Evolutionary conservation across 2,888 invertebrate species (phyloP).

Genomic region (Apeira syringaria): DNA sequence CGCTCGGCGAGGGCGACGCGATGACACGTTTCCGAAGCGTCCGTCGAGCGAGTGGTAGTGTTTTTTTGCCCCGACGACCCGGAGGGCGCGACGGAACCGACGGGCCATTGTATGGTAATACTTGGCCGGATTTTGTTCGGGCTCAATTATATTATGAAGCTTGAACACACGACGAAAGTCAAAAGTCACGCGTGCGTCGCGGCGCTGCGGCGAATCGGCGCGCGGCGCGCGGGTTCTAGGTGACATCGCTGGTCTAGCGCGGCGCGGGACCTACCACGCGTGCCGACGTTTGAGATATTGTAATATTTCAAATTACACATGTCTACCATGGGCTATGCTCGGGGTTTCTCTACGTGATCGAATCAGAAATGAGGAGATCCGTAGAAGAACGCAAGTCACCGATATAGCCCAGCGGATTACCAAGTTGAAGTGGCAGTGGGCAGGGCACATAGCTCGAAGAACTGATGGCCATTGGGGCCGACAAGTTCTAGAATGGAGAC

Average conservation of each 20-base stretch:
- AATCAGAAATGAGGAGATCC: no score
- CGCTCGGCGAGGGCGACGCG: conserved; percentile 9
- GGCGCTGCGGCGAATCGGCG: conserved; percentile 53
- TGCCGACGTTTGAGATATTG: no score
- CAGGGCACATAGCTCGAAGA: no score
- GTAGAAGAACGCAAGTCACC: no score
- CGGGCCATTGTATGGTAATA: conserved; percentile 81
- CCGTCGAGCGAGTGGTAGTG: conserved; percentile 63
- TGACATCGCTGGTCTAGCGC: conserved; percentile 8
- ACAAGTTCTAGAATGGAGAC: no score
- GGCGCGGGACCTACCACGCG: no score
- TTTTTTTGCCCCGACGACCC: conserved; percentile 81
- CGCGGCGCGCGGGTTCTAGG: conserved; percentile 39
- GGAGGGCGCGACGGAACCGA: conserved; percentile 78
- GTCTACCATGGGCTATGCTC: no score
- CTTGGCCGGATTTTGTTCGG: conserved; percentile 79
- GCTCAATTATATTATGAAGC: conserved; percentile 83
- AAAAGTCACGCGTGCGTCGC: conserved; percentile 77
- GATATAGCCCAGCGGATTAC: no score
- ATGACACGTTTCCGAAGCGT: conserved; percentile 15
- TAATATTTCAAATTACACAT: no score
- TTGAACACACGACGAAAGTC: conserved; percentile 77
- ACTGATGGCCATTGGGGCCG: no score
- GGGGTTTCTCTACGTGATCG: no score
- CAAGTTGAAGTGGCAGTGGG: no score